Evolutionary conservation across 2,797 vertebrate genomes (phyloP).

Genomic region (Chiloscyllium punctatum): DNA sequence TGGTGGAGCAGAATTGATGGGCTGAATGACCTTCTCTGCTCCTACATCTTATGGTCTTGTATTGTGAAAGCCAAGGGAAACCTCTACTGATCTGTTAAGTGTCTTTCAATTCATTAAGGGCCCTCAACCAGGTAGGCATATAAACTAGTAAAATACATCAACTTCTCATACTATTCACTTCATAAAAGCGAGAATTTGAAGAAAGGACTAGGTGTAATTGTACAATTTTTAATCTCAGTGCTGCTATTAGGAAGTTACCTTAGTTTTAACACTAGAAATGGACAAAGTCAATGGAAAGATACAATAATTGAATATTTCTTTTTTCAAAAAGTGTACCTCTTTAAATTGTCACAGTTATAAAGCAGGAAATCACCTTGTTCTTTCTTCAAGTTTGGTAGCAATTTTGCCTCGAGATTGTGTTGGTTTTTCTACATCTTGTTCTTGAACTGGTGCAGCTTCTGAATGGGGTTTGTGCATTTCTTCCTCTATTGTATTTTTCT

Average conservation of each 20-base stretch:
- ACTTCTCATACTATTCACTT: neutral
- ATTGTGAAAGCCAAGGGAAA: neutral
- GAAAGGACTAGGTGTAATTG: neutral
- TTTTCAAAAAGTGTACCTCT: neutral
- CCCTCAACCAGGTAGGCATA: neutral
- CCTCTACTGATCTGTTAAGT: neutral
- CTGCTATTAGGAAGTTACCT: too few relatives aligned
- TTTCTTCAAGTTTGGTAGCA: conserved; percentile 25
- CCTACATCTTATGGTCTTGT: neutral
- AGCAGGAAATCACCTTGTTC: conserved; percentile 20
- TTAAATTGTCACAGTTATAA: neutral
- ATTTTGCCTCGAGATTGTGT: neutral
- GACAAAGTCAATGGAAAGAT: neutral
- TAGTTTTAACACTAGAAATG: neutral
- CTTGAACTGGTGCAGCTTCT: neutral
- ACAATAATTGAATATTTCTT: neutral
- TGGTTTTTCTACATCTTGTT: neutral
- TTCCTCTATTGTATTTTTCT: neutral
- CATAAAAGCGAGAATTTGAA: neutral
- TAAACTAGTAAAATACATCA: neutral
- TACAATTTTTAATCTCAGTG: neutral
- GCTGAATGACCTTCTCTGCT: too few relatives aligned
- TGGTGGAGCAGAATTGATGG: too few relatives aligned
- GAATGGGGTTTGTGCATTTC: neutral
- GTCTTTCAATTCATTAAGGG: neutral